A percentile compares a stretch with the other conserved stretches of the same genome.
Evolutionary conservation across 30 jellyfish, hydroid and myxozoan genomes (phyloP).

Genomic region (Catostylus mosaicus): DNA sequence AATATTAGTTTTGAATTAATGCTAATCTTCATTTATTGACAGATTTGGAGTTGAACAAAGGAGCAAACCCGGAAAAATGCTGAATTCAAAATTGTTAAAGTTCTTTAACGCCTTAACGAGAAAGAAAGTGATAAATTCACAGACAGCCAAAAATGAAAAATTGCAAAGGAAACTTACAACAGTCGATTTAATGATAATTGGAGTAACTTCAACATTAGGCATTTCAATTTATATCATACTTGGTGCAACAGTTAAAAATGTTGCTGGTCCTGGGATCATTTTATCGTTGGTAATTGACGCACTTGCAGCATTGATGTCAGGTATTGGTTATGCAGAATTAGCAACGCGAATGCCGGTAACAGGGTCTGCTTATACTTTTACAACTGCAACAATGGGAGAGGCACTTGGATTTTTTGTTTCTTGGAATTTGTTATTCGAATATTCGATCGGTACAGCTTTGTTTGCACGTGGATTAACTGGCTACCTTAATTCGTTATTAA

Average conservation of each 20-base stretch:
- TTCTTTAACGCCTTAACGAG: slow-evolving; percentile 1
- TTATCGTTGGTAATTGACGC: slow-evolving; percentile 39
- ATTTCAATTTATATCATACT: slow-evolving; percentile 26
- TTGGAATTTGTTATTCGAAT: slow-evolving; percentile 87
- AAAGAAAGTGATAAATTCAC: slow-evolving; percentile 19
- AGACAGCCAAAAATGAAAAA: not conserved
- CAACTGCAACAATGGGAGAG: slow-evolving; percentile 87
- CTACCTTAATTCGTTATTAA: slow-evolving; percentile 61
- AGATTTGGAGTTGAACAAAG: no score
- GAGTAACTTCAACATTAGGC: slow-evolving; percentile 57
- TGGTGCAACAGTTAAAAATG: slow-evolving; percentile 35
- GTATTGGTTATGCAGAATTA: slow-evolving; percentile 59
- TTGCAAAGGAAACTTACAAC: slow-evolving; percentile 15
- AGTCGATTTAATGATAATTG: slow-evolving; percentile 26
- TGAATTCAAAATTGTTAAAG: not conserved
- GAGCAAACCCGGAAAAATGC: not conserved
- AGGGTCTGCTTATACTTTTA: slow-evolving; percentile 59
- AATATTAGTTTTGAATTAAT: no score
- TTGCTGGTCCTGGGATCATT: slow-evolving; percentile 56
- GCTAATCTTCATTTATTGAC: no score
- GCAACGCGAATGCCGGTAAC: slow-evolving; percentile 65
- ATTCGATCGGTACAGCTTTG: slow-evolving; percentile 88
- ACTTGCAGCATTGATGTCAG: slow-evolving; percentile 57
- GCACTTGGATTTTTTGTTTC: slow-evolving; percentile 84
- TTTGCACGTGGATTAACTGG: slow-evolving; percentile 86